These are phyloP conservation scores for Grus americana DNA, from an alignment of 2,113 vertebrate genomes.

Conservation along the genomic window DNA sequence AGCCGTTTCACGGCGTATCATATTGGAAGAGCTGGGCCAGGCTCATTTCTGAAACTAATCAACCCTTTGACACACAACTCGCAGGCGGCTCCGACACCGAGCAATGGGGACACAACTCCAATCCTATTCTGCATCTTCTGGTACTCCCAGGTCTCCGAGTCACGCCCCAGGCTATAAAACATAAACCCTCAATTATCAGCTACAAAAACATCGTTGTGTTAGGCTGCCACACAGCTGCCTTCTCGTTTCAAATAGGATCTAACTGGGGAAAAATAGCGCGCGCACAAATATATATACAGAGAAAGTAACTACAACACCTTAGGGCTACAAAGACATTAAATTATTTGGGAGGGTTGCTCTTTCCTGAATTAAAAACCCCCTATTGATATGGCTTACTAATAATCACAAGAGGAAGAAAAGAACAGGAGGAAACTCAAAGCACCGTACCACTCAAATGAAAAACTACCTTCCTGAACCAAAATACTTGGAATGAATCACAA, in stretches of 20 bases:
- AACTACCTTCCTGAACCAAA: neutral
- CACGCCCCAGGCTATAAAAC: neutral
- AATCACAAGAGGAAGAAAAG: neutral
- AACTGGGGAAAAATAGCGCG: neutral
- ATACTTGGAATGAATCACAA: neutral
- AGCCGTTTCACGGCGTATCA: neutral
- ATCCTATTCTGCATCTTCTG: neutral
- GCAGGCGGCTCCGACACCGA: rapidly evolving
- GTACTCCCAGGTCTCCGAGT: neutral
- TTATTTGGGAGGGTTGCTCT: neutral
- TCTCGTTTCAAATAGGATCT: neutral
- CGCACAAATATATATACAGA: neutral
- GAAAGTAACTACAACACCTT: neutral
- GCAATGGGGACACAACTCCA: neutral
- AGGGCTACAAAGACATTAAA: neutral
- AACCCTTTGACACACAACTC: neutral
- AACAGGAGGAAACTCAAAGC: neutral
- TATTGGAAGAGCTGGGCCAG: neutral
- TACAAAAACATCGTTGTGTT: neutral
- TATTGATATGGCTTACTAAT: neutral
- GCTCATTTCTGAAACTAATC: neutral
- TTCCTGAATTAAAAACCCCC: neutral
- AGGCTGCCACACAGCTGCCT: neutral
- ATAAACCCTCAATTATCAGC: neutral
- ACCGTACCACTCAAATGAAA: rapidly evolving